These are phyloP conservation scores for Argyresthia goedartella DNA, from an alignment of 2,888 invertebrate species.

Conservation along the genomic window DNA sequence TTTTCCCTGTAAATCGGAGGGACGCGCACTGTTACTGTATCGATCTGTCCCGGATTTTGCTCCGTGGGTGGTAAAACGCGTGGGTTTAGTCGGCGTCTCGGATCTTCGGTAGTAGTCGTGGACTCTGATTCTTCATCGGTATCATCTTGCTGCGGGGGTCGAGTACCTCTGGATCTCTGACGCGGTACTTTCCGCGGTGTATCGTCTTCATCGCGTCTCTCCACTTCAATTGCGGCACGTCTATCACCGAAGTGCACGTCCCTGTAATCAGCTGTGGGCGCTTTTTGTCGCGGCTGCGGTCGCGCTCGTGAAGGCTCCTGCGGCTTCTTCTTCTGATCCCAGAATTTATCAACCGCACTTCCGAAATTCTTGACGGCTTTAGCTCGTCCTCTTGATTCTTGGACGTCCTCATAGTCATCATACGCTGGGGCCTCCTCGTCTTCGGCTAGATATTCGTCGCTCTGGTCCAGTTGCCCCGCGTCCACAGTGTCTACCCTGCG, in stretches of 20 bases:
- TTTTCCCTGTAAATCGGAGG: slow-evolving; percentile 61
- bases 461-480: slow-evolving; percentile 31
- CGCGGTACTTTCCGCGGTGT: no score
- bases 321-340: slow-evolving; percentile 21
- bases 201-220: no score
- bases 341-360: slow-evolving; percentile 51
- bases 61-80: slow-evolving; percentile 61
- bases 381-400: slow-evolving; percentile 44
- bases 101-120: slow-evolving; percentile 60
- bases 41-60: slow-evolving; percentile 61
- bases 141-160: slow-evolving; percentile 28
- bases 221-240: slow-evolving; percentile 14
- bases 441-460: slow-evolving; percentile 34
- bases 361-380: slow-evolving; percentile 46
- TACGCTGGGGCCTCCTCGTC: slow-evolving; percentile 29
- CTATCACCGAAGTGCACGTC: slow-evolving; percentile 59
- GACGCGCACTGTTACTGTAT: slow-evolving; percentile 61
- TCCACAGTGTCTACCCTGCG: no score
- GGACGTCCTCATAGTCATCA: slow-evolving; percentile 54
- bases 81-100: slow-evolving; percentile 42
- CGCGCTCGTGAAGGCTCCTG: no score
- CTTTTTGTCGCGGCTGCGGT: no score
- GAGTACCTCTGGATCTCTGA: slow-evolving; percentile 23
- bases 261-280: slow-evolving; percentile 43
- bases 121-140: slow-evolving; percentile 32